Percentiles rank a stretch among this genome's conserved stretches.
Evolutionary conservation across 2,888 invertebrate species (phyloP).

Genomic region (Aelia acuminata): DNA sequence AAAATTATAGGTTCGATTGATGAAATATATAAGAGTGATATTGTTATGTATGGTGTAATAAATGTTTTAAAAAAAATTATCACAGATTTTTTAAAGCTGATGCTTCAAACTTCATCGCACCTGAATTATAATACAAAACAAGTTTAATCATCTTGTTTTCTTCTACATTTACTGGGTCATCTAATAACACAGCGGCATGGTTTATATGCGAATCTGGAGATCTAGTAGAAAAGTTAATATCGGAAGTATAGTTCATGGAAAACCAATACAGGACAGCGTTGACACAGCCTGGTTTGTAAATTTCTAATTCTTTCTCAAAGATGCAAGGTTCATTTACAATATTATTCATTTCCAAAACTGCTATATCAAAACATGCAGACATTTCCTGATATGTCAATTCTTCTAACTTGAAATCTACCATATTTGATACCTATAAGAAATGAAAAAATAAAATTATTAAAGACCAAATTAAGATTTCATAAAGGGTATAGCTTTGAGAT

Average conservation of each 20-base stretch:
- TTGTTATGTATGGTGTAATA: not conserved
- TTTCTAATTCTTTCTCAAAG: constrained; percentile 67
- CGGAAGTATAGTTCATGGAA: constrained; percentile 71
- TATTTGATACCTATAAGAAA: constrained; percentile 70
- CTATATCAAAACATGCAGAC: constrained; percentile 68
- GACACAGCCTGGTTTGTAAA: constrained; percentile 70
- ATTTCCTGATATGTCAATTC: constrained; percentile 70
- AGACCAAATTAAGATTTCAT: constrained; percentile 65
- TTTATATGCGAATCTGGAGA: constrained; percentile 71
- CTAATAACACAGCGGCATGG: constrained; percentile 71
- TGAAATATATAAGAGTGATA: not conserved
- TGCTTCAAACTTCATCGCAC: constrained; percentile 38
- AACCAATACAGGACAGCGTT: constrained; percentile 75
- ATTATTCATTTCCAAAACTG: constrained; percentile 67
- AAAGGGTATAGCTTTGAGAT: no score
- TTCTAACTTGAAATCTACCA: constrained; percentile 72
- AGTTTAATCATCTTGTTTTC: not conserved
- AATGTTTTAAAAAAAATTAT: not conserved
- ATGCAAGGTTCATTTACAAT: constrained; percentile 68
- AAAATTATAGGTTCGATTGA: not conserved
- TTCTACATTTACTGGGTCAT: constrained; percentile 62
- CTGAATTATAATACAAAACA: constrained; percentile 25
- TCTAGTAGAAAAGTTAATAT: constrained; percentile 70
- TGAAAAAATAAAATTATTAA: not conserved
- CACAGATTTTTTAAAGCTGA: not conserved